Evolutionary conservation across 1,140 invertebrate species (phyloP).

Genomic region (Battus philenor): DNA sequence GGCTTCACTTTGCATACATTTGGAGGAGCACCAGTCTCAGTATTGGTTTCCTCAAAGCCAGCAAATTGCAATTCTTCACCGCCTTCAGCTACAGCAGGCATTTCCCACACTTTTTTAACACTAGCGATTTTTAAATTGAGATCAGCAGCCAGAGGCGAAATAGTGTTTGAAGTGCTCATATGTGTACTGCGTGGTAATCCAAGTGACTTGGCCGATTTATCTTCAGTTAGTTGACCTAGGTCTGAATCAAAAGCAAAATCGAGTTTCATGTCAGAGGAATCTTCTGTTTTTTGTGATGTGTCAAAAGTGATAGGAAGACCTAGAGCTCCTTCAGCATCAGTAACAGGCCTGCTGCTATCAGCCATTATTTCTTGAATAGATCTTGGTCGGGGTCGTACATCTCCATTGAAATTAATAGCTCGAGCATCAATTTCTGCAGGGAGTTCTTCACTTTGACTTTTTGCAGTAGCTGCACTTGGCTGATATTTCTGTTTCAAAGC

Average conservation of each 20-base stretch:
- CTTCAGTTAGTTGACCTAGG: conserved; percentile 85
- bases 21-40: conserved; percentile 59
- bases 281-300: conserved; percentile 80
- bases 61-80: conserved; percentile 68
- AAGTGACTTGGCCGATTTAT: conserved; percentile 80
- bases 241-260: conserved; percentile 92
- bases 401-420: conserved; percentile 59
- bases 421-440: conserved; percentile 57
- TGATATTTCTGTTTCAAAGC: conserved; percentile 79
- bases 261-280: conserved; percentile 91
- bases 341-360: conserved; percentile 48
- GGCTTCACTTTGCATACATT: conserved; percentile 75
- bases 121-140: conserved; percentile 95
- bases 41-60: conserved; percentile 58
- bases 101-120: conserved; percentile 94
- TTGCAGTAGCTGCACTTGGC: conserved; percentile 62
- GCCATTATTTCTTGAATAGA: conserved; percentile 69
- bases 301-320: conserved; percentile 67
- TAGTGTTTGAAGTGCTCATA: conserved; percentile 72
- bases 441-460: conserved; percentile 54
- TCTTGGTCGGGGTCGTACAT: conserved; percentile 52
- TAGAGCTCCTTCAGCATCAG: conserved; percentile 46
- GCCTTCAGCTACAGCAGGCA: conserved; percentile 79
- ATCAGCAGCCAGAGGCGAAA: conserved; percentile 81
- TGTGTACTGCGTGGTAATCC: conserved; percentile 81